Percentiles rank a stretch among this genome's conserved stretches.
These are phyloP conservation scores for Acleris laterana DNA, from an alignment of 2,888 invertebrate genomes.

Conservation along the genomic window DNA sequence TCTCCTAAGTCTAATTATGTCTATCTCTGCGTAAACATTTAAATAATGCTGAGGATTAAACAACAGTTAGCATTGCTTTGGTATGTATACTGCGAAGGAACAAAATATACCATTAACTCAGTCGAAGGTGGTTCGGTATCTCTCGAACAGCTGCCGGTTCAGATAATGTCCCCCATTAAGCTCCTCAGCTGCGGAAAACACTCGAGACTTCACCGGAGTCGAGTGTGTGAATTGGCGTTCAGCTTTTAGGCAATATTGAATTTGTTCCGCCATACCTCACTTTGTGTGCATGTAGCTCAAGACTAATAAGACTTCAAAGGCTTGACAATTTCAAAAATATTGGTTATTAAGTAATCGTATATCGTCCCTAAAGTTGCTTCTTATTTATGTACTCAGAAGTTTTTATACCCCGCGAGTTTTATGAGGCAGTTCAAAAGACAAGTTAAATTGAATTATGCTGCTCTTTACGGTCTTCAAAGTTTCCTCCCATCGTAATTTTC, in stretches of 20 bases:
- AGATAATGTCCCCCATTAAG: conserved; percentile 1
- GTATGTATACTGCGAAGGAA: too few relatives aligned
- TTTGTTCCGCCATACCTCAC: neutral
- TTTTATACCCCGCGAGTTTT: conserved; percentile 13
- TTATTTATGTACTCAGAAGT: conserved; percentile 10
- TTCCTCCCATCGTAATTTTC: neutral
- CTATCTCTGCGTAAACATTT: too few relatives aligned
- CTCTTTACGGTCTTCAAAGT: conserved; percentile 2
- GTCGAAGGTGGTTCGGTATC: neutral
- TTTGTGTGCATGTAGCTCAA: neutral
- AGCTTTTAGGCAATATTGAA: conserved; percentile 16
- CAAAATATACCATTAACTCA: neutral
- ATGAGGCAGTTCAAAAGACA: conserved; percentile 22
- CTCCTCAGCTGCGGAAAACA: conserved; percentile 12
- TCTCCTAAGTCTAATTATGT: too few relatives aligned
- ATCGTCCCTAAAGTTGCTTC: neutral
- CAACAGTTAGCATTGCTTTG: too few relatives aligned
- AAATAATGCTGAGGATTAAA: too few relatives aligned
- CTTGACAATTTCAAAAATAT: too few relatives aligned
- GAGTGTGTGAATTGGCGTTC: conserved; percentile 11
- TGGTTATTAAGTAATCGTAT: neutral
- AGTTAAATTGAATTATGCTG: conserved; percentile 15
- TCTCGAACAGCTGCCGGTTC: conserved; percentile 1
- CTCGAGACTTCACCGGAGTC: conserved; percentile 6
- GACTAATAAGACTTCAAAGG: too few relatives aligned